These are phyloP conservation scores for Diglossa cyanea DNA, from an alignment of 2,797 vertebrate genomes.

Conservation along the genomic window DNA sequence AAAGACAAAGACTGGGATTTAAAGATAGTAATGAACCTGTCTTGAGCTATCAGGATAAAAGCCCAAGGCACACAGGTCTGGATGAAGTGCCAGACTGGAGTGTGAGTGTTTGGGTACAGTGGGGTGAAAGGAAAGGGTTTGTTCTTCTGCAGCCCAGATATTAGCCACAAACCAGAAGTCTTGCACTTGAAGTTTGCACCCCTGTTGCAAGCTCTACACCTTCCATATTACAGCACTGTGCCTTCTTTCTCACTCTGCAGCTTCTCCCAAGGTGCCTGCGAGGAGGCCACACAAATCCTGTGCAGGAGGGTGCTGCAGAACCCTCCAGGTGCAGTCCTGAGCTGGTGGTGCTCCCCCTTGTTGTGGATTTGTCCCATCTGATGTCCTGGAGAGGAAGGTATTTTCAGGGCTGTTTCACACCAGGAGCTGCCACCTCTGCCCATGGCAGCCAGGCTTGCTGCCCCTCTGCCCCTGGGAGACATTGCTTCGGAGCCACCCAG, in stretches of 20 bases:
- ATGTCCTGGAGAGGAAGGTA: background rate
- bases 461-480: background rate
- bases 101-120: background rate
- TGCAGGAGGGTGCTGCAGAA: background rate
- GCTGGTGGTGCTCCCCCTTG: rapidly evolving
- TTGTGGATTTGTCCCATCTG: background rate
- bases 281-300: background rate
- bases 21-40: background rate
- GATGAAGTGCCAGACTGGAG: background rate
- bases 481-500: rapidly evolving
- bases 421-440: background rate
- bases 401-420: background rate
- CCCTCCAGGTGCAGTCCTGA: background rate
- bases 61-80: background rate
- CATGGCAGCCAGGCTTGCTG: rapidly evolving
- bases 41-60: background rate
- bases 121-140: background rate
- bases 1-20: background rate
- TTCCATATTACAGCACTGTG: rapidly evolving
- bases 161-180: background rate
- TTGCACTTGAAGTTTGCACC: background rate
- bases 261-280: background rate
- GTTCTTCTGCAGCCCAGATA: background rate
- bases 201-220: background rate
- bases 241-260: background rate